Percentiles rank a stretch among this genome's conserved stretches.
Conservation (phyloP, 2,888 invertebrate species). For the Cerastoderma edule region DNA sequence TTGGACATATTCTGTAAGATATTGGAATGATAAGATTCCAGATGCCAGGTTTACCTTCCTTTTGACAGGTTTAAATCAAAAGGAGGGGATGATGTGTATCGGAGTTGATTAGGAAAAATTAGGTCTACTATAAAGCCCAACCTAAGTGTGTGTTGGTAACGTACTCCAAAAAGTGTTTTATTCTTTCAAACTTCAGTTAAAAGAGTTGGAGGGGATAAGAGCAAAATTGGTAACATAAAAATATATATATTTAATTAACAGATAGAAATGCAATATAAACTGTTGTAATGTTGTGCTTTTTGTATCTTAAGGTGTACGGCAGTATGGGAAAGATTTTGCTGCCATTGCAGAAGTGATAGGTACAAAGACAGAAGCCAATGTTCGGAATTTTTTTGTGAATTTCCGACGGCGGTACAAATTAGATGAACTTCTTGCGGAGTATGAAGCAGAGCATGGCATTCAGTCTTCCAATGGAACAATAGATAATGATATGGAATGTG, state of each 20-base stretch:
- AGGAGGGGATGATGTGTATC: too few species aligned
- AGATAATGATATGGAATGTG: slow-evolving; percentile 54
- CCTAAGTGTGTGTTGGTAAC: too few species aligned
- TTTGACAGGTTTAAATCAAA: too few species aligned
- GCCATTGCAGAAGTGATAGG: slow-evolving; percentile 97
- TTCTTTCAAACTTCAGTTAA: too few species aligned
- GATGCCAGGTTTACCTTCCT: too few species aligned
- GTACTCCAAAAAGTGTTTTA: too few species aligned
- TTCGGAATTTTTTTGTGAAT: slow-evolving; percentile 95
- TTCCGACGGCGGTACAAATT: slow-evolving; percentile 95
- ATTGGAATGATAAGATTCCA: too few species aligned
- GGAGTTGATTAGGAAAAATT: too few species aligned
- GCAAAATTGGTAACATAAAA: too few species aligned
- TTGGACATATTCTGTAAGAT: too few species aligned
- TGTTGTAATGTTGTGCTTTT: neutral
- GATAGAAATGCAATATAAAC: neutral
- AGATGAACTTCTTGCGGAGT: slow-evolving; percentile 91
- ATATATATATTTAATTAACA: neutral
- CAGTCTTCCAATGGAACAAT: slow-evolving; percentile 57
- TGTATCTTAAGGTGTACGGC: slow-evolving; percentile 85
- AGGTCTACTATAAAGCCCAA: too few species aligned
- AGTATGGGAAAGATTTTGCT: slow-evolving; percentile 92
- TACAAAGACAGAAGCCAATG: slow-evolving; percentile 96
- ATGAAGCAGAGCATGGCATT: slow-evolving; percentile 80
- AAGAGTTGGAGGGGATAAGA: too few species aligned